Percentiles rank a stretch among this genome's conserved stretches.
These are phyloP conservation scores for Staurois parvus DNA, from an alignment of 2,797 vertebrate species.

Conservation along the genomic window DNA sequence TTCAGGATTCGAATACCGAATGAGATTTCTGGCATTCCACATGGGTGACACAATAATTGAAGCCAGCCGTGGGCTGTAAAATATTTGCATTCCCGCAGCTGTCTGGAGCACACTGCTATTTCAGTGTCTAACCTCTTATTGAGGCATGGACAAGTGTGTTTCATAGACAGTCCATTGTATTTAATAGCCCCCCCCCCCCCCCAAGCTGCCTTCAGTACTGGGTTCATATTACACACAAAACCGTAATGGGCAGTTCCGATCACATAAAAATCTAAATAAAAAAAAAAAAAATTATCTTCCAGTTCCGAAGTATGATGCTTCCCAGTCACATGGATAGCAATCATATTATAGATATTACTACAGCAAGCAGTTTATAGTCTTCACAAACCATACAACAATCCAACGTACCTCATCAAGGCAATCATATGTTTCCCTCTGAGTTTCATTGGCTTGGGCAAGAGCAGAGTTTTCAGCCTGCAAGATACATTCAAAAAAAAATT, in stretches of 20 bases:
- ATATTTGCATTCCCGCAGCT: slow-evolving; percentile 56
- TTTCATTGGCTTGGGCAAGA: slow-evolving; percentile 93
- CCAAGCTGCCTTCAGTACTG: slow-evolving; percentile 14
- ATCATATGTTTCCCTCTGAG: slow-evolving; percentile 92
- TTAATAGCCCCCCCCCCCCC: not conserved
- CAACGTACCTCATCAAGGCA: slow-evolving; percentile 87
- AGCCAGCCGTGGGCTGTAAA: slow-evolving; percentile 62
- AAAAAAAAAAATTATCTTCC: not conserved
- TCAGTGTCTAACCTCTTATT: slow-evolving; percentile 12
- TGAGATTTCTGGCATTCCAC: slow-evolving; percentile 58
- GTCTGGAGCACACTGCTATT: slow-evolving; percentile 30
- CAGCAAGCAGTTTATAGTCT: not conserved
- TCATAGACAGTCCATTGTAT: slow-evolving; percentile 19
- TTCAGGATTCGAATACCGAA: slow-evolving; percentile 49
- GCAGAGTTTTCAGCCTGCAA: slow-evolving; percentile 90
- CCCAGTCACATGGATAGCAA: not conserved
- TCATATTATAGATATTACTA: not conserved
- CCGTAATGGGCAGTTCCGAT: not conserved
- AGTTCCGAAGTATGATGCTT: not conserved
- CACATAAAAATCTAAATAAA: not conserved
- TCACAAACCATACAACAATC: not conserved
- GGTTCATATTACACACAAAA: not conserved
- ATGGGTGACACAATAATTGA: slow-evolving; percentile 58
- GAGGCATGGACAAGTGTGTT: slow-evolving; percentile 3
- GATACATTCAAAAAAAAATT: not conserved